Evolutionary conservation across 2,888 invertebrate genomes (phyloP).

Genomic region (Chrysolina haemoptera): DNA sequence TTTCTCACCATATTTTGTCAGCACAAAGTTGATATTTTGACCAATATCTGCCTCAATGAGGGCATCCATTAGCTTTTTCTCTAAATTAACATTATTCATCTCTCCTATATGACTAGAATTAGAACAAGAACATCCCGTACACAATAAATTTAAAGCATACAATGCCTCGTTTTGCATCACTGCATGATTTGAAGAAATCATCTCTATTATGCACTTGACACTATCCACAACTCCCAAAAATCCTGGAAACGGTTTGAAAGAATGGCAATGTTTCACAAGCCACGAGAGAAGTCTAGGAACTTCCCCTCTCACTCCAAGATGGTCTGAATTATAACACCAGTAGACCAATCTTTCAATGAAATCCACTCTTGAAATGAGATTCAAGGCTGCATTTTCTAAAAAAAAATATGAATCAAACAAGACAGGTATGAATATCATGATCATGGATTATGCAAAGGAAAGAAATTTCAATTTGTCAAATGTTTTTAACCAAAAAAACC

Average conservation of each 20-base stretch:
- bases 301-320: slow-evolving; percentile 89
- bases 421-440: too few relatives aligned
- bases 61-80: slow-evolving; percentile 42
- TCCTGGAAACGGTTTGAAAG: slow-evolving; percentile 63
- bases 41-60: slow-evolving; percentile 63
- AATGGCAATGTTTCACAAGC: slow-evolving; percentile 80
- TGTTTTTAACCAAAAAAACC: too few relatives aligned
- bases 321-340: slow-evolving; percentile 85
- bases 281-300: slow-evolving; percentile 85
- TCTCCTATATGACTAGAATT: slow-evolving; percentile 24
- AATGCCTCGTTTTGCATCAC: slow-evolving; percentile 92
- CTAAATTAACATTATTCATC: slow-evolving; percentile 34
- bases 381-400: slow-evolving; percentile 80
- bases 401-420: slow-evolving; percentile 27
- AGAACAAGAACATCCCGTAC: slow-evolving; percentile 62
- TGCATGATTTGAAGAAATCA: slow-evolving; percentile 87
- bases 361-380: slow-evolving; percentile 75
- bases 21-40: slow-evolving; percentile 63
- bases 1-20: slow-evolving; percentile 65
- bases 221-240: slow-evolving; percentile 77
- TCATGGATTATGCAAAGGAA: too few relatives aligned
- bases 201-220: slow-evolving; percentile 82
- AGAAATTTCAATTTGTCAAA: too few relatives aligned
- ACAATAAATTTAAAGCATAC: slow-evolving; percentile 79
- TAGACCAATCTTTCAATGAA: slow-evolving; percentile 79